Conservation (phyloP, 2,888 invertebrate species). For the Lottia scabra region DNA sequence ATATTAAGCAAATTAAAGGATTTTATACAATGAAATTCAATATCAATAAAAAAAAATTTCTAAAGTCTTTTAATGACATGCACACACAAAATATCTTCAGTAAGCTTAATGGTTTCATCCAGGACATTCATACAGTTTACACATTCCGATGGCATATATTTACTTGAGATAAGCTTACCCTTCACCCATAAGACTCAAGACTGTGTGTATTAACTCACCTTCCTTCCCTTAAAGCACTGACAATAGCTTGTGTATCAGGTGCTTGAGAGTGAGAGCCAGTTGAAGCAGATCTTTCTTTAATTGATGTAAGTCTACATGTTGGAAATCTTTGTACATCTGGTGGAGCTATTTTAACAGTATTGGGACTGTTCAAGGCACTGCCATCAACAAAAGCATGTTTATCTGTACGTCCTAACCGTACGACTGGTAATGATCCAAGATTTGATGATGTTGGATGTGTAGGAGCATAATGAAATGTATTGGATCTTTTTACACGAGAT, state of each 20-base stretch:
- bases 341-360: constrained; percentile 53
- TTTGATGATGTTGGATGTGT: constrained; percentile 26
- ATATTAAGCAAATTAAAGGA: not conserved
- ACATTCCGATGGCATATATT: too few species aligned
- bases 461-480: constrained; percentile 17
- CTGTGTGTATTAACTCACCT: constrained; percentile 30
- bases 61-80: too few species aligned
- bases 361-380: constrained; percentile 42
- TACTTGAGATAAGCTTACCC: not conserved
- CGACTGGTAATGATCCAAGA: constrained; percentile 43
- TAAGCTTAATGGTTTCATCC: too few species aligned
- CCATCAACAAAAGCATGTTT: constrained; percentile 37
- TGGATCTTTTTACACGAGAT: constrained; percentile 12
- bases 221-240: constrained; percentile 48
- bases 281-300: not conserved
- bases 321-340: constrained; percentile 40
- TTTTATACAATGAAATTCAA: too few species aligned
- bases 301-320: constrained; percentile 38
- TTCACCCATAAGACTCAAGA: not conserved
- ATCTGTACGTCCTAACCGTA: constrained; percentile 37
- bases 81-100: too few species aligned
- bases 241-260: constrained; percentile 47
- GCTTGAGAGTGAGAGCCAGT: constrained; percentile 16
- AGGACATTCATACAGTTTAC: too few species aligned
- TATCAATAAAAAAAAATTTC: too few species aligned